Evolutionary conservation across 2,797 vertebrate genomes (phyloP), one percentile per base, ranked within the genome.

Genomic region (Meda fulgida): DNA sequence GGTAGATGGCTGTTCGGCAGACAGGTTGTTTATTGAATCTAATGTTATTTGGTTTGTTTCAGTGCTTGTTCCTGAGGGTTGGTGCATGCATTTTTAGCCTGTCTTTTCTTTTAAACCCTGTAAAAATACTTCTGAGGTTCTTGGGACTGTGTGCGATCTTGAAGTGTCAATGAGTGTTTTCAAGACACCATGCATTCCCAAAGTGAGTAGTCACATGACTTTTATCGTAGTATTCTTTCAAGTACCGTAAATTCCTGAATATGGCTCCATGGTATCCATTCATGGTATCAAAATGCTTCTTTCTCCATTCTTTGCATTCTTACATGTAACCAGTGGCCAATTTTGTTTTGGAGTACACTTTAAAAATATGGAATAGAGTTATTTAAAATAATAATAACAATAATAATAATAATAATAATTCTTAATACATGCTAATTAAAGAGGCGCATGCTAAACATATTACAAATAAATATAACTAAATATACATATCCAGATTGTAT

Each of bases 1-100:
- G 83, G 53, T 86, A 87, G 84, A 88, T 91, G 7, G 23, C 60
- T 31, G 29, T 60, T 48, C n/a, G 26, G 5, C 14, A 43, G 9
- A 10, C 0, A 1, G 16, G 23, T 19, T 26, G 4, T n/a, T 78
- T 43, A 29, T 63, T 78, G 16, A 78, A 40, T 78, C 38, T 43
- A 10, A 63, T 40, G 4, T n/a, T n/a, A 60, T 58, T 26, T 77
- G 53, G 23, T 60, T 60, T 18, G 75, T 58, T 77, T 19, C 43
- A 40, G 23, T 58, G 75, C 21, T 38, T 40, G 53, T 60, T 60
- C 75, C 23, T 40, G 19, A 16, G 19, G 1, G 19, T 23, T 23
- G 11, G 10, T 55, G 31, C 1, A 7, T 55, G 31, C 18, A 36
- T 9, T 51, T 75, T 53, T 76, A 55, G 31, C 19, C 11, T 36